phyloP scores from a whole-genome alignment of 37 sponge, comb jelly and placozoan species.

The Beroe ovata region DNA sequence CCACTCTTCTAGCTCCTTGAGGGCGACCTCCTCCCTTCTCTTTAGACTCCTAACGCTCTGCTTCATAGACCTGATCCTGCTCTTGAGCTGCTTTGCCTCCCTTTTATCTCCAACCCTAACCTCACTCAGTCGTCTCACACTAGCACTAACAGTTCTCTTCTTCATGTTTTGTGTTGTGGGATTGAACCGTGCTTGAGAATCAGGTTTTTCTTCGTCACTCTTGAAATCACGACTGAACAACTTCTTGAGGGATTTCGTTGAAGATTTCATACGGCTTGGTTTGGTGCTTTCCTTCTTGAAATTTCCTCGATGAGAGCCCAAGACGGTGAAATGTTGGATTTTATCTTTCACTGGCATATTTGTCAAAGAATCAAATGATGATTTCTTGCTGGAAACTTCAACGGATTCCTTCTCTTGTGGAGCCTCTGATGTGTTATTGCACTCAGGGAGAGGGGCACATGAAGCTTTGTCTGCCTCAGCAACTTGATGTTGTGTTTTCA shows the following conservation, averaged over 20 bases:
- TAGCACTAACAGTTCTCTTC: background rate
- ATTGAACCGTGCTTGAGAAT: background rate
- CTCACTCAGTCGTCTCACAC: background rate
- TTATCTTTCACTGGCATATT: background rate
- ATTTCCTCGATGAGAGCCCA: background rate
- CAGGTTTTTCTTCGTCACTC: background rate
- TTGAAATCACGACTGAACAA: background rate
- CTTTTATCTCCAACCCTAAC: background rate
- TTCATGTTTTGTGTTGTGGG: background rate
- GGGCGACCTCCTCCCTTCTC: slow-evolving; percentile 2
- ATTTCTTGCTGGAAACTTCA: background rate
- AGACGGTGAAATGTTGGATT: background rate
- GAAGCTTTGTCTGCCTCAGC: background rate
- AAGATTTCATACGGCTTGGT: background rate
- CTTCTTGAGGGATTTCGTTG: slow-evolving; percentile 40
- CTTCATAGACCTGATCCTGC: background rate
- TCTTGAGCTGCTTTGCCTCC: background rate
- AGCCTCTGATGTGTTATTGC: too few relatives aligned
- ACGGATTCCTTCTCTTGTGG: too few relatives aligned
- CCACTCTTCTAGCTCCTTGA: slow-evolving; percentile 9
- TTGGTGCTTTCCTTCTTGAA: background rate
- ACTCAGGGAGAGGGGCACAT: too few relatives aligned
- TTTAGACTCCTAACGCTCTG: slow-evolving; percentile 21
- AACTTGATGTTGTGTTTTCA: too few relatives aligned
- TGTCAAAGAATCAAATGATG: background rate